phyloP scores from a whole-genome alignment of 2,113 vertebrate genomes.

The Phoenicopterus ruber region DNA sequence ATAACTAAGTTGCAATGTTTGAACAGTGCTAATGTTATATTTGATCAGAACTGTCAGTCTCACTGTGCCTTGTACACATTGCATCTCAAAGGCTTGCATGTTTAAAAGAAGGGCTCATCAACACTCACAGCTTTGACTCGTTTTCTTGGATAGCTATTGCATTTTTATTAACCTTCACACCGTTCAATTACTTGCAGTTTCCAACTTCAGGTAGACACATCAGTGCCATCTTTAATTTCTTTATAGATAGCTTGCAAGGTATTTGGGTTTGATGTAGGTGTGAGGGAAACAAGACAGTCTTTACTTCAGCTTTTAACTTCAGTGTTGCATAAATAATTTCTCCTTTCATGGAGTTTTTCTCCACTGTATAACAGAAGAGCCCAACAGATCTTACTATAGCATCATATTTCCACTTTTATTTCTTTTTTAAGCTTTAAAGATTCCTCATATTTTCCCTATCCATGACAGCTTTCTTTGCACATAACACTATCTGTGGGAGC shows the following conservation, averaged over 20 bases:
- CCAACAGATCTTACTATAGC: neutral
- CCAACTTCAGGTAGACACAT: neutral
- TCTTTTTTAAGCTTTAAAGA: neutral
- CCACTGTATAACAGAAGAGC: neutral
- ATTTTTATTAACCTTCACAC: neutral
- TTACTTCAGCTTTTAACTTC: neutral
- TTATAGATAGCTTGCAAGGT: neutral
- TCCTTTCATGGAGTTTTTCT: neutral
- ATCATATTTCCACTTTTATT: neutral
- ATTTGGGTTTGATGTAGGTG: neutral
- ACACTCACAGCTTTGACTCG: neutral
- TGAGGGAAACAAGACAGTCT: neutral
- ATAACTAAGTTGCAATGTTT: neutral
- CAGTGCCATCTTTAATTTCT: neutral
- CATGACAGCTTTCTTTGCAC: neutral
- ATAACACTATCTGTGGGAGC: neutral
- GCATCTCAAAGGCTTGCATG: neutral
- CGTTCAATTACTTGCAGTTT: neutral
- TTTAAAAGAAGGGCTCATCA: neutral
- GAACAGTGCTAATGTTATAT: neutral
- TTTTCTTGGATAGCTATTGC: neutral
- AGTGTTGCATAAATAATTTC: neutral
- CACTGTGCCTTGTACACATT: neutral
- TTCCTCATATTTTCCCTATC: neutral
- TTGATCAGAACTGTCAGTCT: conserved; percentile 5